Conservation (phyloP, 2,888 invertebrate species). For the Cheilosia pagana region DNA sequence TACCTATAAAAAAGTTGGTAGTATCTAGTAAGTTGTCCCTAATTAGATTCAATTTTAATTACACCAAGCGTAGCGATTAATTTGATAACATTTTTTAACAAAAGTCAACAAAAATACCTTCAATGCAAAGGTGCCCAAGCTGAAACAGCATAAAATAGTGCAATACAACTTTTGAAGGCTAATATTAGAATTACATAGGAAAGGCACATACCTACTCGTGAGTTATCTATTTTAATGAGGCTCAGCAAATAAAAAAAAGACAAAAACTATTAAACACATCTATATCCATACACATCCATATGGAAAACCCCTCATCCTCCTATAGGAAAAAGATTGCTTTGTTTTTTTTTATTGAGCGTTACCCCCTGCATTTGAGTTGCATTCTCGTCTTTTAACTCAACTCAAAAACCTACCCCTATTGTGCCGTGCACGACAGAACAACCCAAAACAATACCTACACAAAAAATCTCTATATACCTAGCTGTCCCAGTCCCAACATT, state of each 20-base stretch:
- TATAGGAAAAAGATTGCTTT: conserved; percentile 1
- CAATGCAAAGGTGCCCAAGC: background rate
- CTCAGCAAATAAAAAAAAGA: conserved; percentile 12
- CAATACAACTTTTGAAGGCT: conserved; percentile 38
- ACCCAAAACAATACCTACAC: conserved; percentile 55
- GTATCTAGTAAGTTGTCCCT: background rate
- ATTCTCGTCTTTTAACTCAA: conserved; percentile 40
- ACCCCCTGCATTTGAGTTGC: conserved; percentile 69
- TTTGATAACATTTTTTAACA: background rate
- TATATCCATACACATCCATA: conserved; percentile 13
- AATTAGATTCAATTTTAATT: background rate
- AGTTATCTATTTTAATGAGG: conserved; percentile 56
- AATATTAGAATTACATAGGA: conserved; percentile 55
- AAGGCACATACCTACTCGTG: conserved; percentile 24
- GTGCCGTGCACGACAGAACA: conserved; percentile 5
- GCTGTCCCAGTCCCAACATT: background rate
- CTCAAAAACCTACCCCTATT: conserved; percentile 69
- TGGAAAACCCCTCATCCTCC: conserved; percentile 14
- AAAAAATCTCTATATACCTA: background rate
- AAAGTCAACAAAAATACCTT: conserved; percentile 11
- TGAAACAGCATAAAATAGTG: conserved; percentile 8
- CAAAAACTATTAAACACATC: conserved; percentile 18
- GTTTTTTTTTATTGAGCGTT: conserved; percentile 50
- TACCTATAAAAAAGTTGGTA: background rate
- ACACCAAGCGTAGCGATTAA: background rate